Evolutionary conservation across 2,113 vertebrate species (phyloP), one percentile per base, ranked within the genome.

Genomic region (Manacus vitellinus): DNA sequence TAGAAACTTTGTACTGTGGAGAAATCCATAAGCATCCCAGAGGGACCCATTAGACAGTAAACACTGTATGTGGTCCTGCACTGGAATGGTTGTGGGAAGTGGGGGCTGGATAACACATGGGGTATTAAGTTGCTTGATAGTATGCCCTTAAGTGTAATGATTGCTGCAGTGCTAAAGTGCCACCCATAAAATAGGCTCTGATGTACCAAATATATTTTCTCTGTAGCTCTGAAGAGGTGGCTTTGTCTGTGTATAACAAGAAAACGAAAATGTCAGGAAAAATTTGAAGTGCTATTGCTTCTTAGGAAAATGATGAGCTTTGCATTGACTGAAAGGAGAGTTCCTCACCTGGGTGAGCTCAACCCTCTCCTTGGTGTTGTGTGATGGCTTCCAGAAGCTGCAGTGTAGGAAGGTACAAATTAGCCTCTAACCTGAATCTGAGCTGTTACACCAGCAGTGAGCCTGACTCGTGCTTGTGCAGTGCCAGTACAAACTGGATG

Each of bases 1-100:
- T 33, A 39, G 62, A 80, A 77, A 62, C 75, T 55, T 54, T 27
- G 77, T 75, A 84, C 52, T 83, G 43, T 33, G 80, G 30, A 83
- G 66, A 41, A 85, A 91, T 41, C 52, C 8, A 0, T 6, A 13
- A 93, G 52, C 14, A 35, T 92, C 81, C 85, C 84, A 83, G 80
- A 92, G 92, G 87, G 95, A 73, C 86, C 93, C 89, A 92, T 91
- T 95, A 95, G 71, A 22, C 33, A 20, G 41, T 59, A 92, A 97
- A 95, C 63, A 37, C 22, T 31, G 41, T 11, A 14, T 47, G 87
- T 92, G 93, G 85, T 65, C 77, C 37, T 88, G 65, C 68, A 24
- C 28, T 17, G 56, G 80, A 73, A 35, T 17, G 44, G 66, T 14
- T 65, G 79, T 47, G 66, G 80, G 75, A 41, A 30, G 58, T 2